These are phyloP conservation scores for Stenodera caucasica DNA, from an alignment of 2,888 invertebrate species.

Conservation along the genomic window DNA sequence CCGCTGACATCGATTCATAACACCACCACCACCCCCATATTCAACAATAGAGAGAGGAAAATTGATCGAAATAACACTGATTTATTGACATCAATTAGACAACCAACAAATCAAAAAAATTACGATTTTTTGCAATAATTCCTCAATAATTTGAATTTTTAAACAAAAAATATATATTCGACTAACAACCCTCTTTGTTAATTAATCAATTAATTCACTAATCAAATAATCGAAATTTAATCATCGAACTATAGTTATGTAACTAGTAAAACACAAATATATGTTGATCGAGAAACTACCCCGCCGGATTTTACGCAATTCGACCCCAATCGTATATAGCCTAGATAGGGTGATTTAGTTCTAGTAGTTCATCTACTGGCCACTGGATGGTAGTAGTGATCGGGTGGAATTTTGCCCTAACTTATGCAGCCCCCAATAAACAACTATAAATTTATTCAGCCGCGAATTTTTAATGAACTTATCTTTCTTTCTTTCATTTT, in stretches of 20 bases:
- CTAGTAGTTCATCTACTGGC: conserved; percentile 42
- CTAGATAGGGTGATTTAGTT: conserved; percentile 14
- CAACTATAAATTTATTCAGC: background rate
- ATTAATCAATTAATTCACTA: too few relatives aligned
- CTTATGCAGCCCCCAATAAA: conserved; percentile 31
- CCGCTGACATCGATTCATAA: conserved; percentile 40
- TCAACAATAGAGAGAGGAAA: too few relatives aligned
- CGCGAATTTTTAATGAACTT: conserved; percentile 43
- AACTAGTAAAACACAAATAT: conserved; percentile 8
- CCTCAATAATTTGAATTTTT: too few relatives aligned
- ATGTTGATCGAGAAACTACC: background rate
- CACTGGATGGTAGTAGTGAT: conserved; percentile 47
- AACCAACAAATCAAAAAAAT: background rate
- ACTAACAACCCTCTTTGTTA: too few relatives aligned
- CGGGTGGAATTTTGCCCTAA: conserved; percentile 39
- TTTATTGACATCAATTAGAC: conserved; percentile 16
- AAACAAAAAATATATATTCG: too few relatives aligned
- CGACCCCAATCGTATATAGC: conserved; percentile 20
- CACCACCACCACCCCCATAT: conserved; percentile 22
- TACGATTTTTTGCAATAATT: background rate
- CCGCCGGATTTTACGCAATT: conserved; percentile 26
- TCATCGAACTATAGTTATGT: background rate
- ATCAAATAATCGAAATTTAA: too few relatives aligned
- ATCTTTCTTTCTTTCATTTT: conserved; percentile 4
- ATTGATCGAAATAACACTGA: too few relatives aligned